Evolutionary conservation across 2,888 invertebrate genomes (phyloP), one percentile per base, ranked within the genome.

Genomic region (Hymenopus coronatus): DNA sequence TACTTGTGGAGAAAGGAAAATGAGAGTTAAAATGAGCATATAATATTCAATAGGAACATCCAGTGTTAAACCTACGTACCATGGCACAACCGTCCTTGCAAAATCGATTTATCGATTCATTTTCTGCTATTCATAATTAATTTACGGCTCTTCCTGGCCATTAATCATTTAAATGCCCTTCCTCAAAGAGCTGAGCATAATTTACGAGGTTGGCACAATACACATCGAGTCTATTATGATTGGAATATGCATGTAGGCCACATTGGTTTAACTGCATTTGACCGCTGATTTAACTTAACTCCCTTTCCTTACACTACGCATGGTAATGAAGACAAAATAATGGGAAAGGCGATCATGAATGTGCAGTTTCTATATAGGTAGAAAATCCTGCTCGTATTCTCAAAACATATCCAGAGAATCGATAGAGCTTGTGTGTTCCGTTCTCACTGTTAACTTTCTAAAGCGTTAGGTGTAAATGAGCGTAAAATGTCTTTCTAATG

Each of bases 401-500:
- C 40, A 12, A 12, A 40, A 40, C 40, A 33, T 7, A 33, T 33
- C 8, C 33, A 33, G 33, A 33, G 33, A 33, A 33, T 7, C 33
- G 33, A 33, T 8, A 40, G 40, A 9, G 40, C 40, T 12, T 40
- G 9, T 40, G 2, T 40, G 40, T 40, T 12, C 40, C 40, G 12
- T 40, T 12, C 1, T 40, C 33, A 33, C 12, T 40, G 40, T 40
- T 12, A 40, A 40, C 1, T 9, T 40, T 40, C n/a, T 12, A 40
- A 40, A 40, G 12, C 30, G 4, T 2, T 30, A 2, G 30, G 33
- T 33, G 6, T 33, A 0, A 33, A 8, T 33, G 33, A 33, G 0
- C 33, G 8, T 4, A 33, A 7, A 8, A 8, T 0, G 0, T 0
- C n/a, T n/a, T n/a, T n/a, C n/a, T n/a, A n/a, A n/a, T n/a, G n/a